Evolutionary conservation across 2,888 invertebrate species (phyloP).

Genomic region (Lasioglossum oenotherae): DNA sequence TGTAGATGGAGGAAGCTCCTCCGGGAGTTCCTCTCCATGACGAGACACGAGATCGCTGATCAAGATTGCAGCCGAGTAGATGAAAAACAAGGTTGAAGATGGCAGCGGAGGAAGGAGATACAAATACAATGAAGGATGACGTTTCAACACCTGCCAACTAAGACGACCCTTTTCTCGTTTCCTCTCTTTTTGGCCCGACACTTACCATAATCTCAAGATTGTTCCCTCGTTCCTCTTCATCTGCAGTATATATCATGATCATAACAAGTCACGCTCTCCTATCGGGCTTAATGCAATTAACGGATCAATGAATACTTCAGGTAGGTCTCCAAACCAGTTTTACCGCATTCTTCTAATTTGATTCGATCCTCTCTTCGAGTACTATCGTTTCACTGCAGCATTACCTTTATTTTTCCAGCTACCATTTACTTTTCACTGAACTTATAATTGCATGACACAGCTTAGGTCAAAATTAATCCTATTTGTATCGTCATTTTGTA

Average conservation of each 20-base stretch:
- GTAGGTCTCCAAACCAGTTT: slow-evolving; percentile 35
- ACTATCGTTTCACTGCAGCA: background rate
- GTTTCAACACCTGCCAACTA: slow-evolving; percentile 79
- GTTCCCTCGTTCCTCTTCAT: slow-evolving; percentile 50
- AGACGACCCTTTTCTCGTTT: slow-evolving; percentile 74
- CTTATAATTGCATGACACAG: background rate
- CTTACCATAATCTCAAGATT: slow-evolving; percentile 59
- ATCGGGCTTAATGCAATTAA: slow-evolving; percentile 6
- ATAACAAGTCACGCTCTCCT: slow-evolving; percentile 9
- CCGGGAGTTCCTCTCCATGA: background rate
- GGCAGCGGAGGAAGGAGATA: slow-evolving; percentile 18
- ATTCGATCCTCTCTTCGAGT: background rate
- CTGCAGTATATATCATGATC: slow-evolving; percentile 19
- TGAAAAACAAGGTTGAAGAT: slow-evolving; percentile 33
- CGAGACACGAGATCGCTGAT: background rate
- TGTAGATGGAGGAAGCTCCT: background rate
- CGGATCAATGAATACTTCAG: slow-evolving; percentile 19
- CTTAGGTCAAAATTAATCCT: background rate
- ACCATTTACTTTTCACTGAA: background rate
- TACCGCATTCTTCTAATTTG: background rate
- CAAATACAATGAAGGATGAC: slow-evolving; percentile 50
- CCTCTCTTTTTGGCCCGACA: slow-evolving; percentile 60
- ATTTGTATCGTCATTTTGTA: background rate
- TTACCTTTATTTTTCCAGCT: background rate
- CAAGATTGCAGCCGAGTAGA: slow-evolving; percentile 8